Base-by-base conservation (phyloP, 2,113 vertebrate genomes). In the Equus quagga region DNA sequence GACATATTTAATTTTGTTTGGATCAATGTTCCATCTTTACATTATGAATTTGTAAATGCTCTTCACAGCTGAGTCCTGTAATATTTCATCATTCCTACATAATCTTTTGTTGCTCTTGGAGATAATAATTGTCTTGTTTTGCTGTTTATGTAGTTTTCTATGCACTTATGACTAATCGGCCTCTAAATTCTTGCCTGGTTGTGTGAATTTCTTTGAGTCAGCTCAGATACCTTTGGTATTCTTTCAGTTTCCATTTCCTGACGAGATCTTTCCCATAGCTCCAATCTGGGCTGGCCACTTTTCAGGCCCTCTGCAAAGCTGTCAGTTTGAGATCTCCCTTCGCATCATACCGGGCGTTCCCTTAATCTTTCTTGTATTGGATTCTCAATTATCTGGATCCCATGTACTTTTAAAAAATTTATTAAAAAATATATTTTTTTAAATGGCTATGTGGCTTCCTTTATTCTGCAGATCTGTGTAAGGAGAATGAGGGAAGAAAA, bases 1-100 rank as follows among this genome's bases (percentile, higher is more conserved):
- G 36, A 75, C 36, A 1, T 14, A 44, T 19, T 1, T 18, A n/a
- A 65, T 51, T 69, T 82, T 65, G 54, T 87, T 93, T 89, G 67
- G n/a, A 51, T 93, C 83, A 14, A 0, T 85, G n/a, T 78, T 91
- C 41, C 72, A 17, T 73, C 28, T 88, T 96, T 85, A n/a, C 24
- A 13, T 90, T 54, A 89, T 31, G 72, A 96, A 56, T 54, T 6
- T n/a, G 19, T 67, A 49, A 76, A 44, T 65, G 69, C 5, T 76
- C 54, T 70, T 72, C 54, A 67, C 12, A 87, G 64, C 91, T 81
- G 88, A 95, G 46, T 97, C 90, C 49, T 65, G n/a, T 62, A 17
- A 6, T 89, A 82, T 78, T 78, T 90, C 51, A 87, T 95, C 46
- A 14, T 78, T 73, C 78, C 31, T 78, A 24, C 28, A 64, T 87